These are phyloP conservation scores for Melanostoma scalare DNA, from an alignment of 2,888 invertebrate species.

Conservation along the genomic window DNA sequence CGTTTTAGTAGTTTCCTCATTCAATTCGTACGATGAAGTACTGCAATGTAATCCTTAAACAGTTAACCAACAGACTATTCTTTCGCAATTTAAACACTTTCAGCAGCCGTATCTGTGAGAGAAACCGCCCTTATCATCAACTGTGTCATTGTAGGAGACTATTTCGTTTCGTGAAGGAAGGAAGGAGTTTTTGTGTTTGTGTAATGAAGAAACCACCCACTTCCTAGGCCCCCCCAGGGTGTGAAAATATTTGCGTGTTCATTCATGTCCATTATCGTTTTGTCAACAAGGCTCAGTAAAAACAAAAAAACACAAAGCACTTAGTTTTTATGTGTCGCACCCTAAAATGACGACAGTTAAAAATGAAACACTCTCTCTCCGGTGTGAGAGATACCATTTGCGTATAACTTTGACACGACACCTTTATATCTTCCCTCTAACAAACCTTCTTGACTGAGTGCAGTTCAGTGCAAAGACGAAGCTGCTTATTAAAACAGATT, in stretches of 20 bases:
- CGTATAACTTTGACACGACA: background rate
- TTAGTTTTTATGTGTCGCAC: constrained; percentile 52
- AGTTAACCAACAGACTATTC: no score
- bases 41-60: no score
- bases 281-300: constrained; percentile 43
- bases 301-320: constrained; percentile 26
- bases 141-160: no score
- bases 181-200: no score
- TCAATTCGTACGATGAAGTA: no score
- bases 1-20: no score
- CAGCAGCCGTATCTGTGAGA: no score
- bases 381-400: background rate
- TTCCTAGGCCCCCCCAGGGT: constrained; percentile 33
- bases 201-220: background rate
- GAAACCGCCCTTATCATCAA: no score
- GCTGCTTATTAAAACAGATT: constrained; percentile 56
- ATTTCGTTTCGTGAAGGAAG: no score
- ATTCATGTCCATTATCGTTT: constrained; percentile 53
- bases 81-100: no score
- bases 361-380: background rate
- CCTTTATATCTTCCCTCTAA: background rate
- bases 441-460: constrained; percentile 1
- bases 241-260: constrained; percentile 59
- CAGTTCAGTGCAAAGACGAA: constrained; percentile 4
- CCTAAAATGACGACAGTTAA: background rate